These are phyloP conservation scores for Onchidella celtica DNA, from an alignment of 2,888 invertebrate species.

Conservation along the genomic window DNA sequence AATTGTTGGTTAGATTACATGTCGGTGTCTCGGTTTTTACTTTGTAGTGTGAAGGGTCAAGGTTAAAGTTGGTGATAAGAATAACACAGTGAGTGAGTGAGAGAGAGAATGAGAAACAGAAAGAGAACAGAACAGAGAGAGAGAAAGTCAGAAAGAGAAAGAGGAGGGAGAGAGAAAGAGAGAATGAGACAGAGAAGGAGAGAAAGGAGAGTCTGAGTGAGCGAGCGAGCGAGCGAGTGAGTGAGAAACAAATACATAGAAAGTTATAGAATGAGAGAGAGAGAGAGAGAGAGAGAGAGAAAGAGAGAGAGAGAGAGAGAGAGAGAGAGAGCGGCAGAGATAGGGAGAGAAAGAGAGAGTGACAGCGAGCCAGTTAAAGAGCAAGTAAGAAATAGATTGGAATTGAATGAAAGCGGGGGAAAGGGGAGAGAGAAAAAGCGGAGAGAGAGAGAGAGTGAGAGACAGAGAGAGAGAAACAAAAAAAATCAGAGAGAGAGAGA, in stretches of 20 bases:
- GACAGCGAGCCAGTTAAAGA: not conserved
- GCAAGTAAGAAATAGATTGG: not conserved
- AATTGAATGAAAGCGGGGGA: not conserved
- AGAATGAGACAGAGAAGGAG: not conserved
- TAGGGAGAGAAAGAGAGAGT: not conserved
- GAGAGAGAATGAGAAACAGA: not conserved
- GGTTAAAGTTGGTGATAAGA: not conserved
- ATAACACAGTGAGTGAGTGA: not conserved
- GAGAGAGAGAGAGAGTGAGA: constrained; percentile 6
- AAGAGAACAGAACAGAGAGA: not conserved
- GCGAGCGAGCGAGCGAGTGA: no score
- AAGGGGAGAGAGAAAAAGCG: not conserved
- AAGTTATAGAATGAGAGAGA: not conserved
- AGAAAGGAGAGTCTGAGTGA: not conserved
- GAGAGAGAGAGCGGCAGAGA: not conserved
- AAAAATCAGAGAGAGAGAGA: not conserved
- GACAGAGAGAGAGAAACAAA: not conserved
- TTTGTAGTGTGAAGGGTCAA: no score
- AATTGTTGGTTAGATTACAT: no score
- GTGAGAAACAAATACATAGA: no score
- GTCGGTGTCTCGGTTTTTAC: no score
- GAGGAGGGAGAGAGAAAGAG: not conserved
- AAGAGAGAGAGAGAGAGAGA: not conserved
- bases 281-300: not conserved
- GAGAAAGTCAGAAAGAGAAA: no score